These are phyloP conservation scores for Allygus modestus DNA, from an alignment of 2,888 invertebrate genomes.

Conservation along the genomic window DNA sequence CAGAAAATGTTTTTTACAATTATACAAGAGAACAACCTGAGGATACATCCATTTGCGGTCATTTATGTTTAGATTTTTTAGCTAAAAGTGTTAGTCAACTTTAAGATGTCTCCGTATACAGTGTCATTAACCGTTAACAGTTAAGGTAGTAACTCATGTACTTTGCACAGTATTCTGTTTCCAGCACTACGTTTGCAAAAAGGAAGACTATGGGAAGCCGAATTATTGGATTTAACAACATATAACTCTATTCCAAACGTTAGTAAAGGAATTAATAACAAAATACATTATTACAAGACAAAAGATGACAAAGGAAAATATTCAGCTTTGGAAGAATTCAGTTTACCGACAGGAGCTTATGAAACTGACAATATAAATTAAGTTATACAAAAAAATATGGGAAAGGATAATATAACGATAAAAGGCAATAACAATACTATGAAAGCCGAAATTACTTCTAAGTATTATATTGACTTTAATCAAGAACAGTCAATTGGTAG, in stretches of 20 bases:
- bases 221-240: conserved; percentile 35
- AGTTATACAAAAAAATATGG: background rate
- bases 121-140: conserved; percentile 11
- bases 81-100: conserved; percentile 11
- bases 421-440: conserved; percentile 48
- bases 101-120: conserved; percentile 49
- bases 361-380: conserved; percentile 45
- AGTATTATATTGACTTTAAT: conserved; percentile 33
- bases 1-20: conserved; percentile 17
- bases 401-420: conserved; percentile 12
- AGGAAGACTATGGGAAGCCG: background rate
- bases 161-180: background rate
- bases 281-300: conserved; percentile 3
- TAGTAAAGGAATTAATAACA: background rate
- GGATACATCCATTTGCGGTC: background rate
- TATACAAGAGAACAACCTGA: background rate
- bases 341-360: conserved; percentile 30
- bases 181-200: background rate
- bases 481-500: conserved; percentile 6
- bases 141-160: background rate
- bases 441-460: background rate
- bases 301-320: background rate
- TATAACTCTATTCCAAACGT: conserved; percentile 37
- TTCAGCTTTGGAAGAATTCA: background rate
- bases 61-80: conserved; percentile 57